Base-by-base conservation (phyloP, 1,140 invertebrate species). In the Caenorhabditis inopinata region DNA sequence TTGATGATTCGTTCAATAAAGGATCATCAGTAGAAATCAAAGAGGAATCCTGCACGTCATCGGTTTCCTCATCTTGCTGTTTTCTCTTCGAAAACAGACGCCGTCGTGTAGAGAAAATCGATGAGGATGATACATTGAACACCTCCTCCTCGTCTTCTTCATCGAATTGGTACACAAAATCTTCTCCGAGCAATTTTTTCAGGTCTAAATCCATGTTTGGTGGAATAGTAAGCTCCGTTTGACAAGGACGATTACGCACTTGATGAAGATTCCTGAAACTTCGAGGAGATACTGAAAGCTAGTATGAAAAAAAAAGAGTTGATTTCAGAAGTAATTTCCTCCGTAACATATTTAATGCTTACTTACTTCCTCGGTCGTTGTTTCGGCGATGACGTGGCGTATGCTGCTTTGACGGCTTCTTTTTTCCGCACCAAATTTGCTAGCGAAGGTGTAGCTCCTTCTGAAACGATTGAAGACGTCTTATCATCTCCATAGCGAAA, bases 321-420 rank as follows among this genome's bases (percentile, higher is more conserved):
- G n/a, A n/a, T n/a, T n/a, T n/a, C n/a, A n/a, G n/a, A n/a, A n/a
- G n/a, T n/a, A n/a, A n/a, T n/a, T n/a, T n/a, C n/a, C n/a, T n/a
- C n/a, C n/a, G n/a, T n/a, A n/a, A n/a, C n/a, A n/a, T n/a, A n/a
- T n/a, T n/a, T n/a, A n/a, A n/a, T n/a, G n/a, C n/a, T n/a, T n/a
- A n/a, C 58, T 38, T 68, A 68, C 58, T 68, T 68, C 23, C 58
- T 38, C 0, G 58, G 58, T 21, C 58, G n/a, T 14, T 68, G 58
- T 16, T 68, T 68, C 16, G 58, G 58, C 11, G 58, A 68, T 42
- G 58, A 68, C 32, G 58, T 68, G n/a, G 58, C 58, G 27, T 68
- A 68, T 2, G 58, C 58, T 18, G 58, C 58, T 12, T 38, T 68
- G 16, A 68, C 58, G 11, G 58, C 58, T 38, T 68, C 58, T 21